Evolutionary conservation across 2,113 vertebrate species (phyloP).

Genomic region (Coptodon rendalli): DNA sequence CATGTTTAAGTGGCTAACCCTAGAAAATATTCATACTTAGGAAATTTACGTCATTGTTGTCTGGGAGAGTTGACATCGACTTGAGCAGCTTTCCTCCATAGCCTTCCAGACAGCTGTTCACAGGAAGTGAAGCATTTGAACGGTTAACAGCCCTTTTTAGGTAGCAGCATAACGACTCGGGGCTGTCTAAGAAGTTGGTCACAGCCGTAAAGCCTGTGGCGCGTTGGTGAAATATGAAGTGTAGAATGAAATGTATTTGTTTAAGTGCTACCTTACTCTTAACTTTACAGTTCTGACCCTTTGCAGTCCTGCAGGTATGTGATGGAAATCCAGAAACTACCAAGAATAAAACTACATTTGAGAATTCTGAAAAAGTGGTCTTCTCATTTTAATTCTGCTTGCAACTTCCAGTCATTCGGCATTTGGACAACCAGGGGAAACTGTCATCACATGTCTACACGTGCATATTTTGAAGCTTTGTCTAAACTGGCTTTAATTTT

Average conservation of each 20-base stretch:
- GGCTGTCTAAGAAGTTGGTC: neutral
- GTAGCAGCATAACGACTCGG: neutral
- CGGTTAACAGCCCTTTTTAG: neutral
- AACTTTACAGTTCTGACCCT: conserved; percentile 38
- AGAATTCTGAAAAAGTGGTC: conserved; percentile 2
- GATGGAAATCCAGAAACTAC: conserved; percentile 39
- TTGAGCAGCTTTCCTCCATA: conserved; percentile 12
- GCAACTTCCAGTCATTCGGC: neutral
- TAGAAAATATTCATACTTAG: conserved; percentile 43
- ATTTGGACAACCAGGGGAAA: neutral
- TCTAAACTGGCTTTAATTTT: neutral
- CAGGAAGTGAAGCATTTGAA: neutral
- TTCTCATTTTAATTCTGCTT: neutral
- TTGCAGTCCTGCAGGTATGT: conserved; percentile 48
- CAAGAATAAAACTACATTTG: conserved; percentile 59
- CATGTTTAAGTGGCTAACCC: conserved; percentile 59
- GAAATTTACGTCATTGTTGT: conserved; percentile 8
- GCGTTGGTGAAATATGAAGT: neutral
- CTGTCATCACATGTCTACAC: accelerated
- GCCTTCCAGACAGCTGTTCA: conserved; percentile 1
- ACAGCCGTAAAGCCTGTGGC: neutral
- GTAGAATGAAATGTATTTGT: conserved; percentile 17
- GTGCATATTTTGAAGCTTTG: accelerated
- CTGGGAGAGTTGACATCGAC: neutral
- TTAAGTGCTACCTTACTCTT: conserved; percentile 22